These are phyloP conservation scores for Mercenaria mercenaria DNA, from an alignment of 1,140 invertebrate species.

Conservation along the genomic window DNA sequence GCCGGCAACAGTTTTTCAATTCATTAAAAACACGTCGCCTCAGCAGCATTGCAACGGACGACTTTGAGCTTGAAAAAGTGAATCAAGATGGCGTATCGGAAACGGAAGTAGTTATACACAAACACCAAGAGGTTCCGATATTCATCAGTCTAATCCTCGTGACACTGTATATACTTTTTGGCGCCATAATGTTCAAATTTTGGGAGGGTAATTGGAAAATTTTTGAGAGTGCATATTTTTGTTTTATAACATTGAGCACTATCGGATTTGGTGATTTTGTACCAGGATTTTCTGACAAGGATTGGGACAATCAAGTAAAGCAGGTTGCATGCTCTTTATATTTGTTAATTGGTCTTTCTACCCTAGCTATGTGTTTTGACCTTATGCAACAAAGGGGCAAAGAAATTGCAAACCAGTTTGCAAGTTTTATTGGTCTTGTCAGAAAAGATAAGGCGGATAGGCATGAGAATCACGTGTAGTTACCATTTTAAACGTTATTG, in stretches of 20 bases:
- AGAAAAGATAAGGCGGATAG: neutral
- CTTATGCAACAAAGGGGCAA: constrained; percentile 96
- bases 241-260: constrained; percentile 93
- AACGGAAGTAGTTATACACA: constrained; percentile 47
- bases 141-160: constrained; percentile 83
- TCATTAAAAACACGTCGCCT: constrained; percentile 50
- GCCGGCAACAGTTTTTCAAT: constrained; percentile 48
- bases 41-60: constrained; percentile 49
- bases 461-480: no score
- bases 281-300: constrained; percentile 90
- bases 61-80: constrained; percentile 60
- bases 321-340: constrained; percentile 81
- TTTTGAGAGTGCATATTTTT: constrained; percentile 97
- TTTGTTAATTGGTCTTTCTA: constrained; percentile 96
- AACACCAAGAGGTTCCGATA: constrained; percentile 83
- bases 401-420: constrained; percentile 23
- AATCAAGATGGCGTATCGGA: neutral
- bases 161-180: constrained; percentile 83
- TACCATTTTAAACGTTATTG: no score
- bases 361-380: constrained; percentile 99
- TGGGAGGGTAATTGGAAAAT: constrained; percentile 93
- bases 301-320: constrained; percentile 84
- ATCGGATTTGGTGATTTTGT: constrained; percentile 99
- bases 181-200: constrained; percentile 83
- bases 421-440: constrained; percentile 31